Conservation (phyloP, 1,140 invertebrate species). For the Heliconius melpomene region DNA sequence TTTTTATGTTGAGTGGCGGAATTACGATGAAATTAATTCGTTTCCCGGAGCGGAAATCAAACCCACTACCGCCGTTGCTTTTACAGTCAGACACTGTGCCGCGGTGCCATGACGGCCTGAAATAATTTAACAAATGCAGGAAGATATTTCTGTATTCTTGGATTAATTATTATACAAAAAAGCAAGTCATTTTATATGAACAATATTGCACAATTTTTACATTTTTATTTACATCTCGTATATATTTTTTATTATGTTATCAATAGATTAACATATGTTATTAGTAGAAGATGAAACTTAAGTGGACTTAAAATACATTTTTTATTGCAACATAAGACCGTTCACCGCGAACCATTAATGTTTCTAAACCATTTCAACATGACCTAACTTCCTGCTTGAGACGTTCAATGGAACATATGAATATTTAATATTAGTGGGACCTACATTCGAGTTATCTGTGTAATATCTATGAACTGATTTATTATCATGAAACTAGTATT, state of each 20-base stretch:
- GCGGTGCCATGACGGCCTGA: no score
- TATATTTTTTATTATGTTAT: neutral
- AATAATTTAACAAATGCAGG: no score
- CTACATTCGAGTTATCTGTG: neutral
- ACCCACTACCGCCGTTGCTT: no score
- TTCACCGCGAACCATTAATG: neutral
- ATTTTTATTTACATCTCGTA: neutral
- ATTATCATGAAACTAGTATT: neutral
- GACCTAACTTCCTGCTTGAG: constrained; percentile 13
- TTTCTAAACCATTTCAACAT: constrained; percentile 14
- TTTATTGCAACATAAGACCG: constrained; percentile 7
- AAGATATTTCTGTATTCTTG: no score
- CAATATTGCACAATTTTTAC: neutral
- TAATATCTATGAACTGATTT: neutral
- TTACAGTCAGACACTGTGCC: no score
- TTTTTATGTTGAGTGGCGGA: no score
- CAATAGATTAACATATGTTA: neutral
- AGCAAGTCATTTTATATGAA: neutral
- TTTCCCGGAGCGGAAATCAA: no score
- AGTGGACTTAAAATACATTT: neutral
- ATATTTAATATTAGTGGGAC: constrained; percentile 8
- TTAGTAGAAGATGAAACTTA: neutral
- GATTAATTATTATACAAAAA: neutral
- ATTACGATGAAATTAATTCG: no score
- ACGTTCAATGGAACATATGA: constrained; percentile 15